These are phyloP conservation scores for Hypomecis punctinalis DNA, from an alignment of 2,888 invertebrate genomes.

Conservation along the genomic window DNA sequence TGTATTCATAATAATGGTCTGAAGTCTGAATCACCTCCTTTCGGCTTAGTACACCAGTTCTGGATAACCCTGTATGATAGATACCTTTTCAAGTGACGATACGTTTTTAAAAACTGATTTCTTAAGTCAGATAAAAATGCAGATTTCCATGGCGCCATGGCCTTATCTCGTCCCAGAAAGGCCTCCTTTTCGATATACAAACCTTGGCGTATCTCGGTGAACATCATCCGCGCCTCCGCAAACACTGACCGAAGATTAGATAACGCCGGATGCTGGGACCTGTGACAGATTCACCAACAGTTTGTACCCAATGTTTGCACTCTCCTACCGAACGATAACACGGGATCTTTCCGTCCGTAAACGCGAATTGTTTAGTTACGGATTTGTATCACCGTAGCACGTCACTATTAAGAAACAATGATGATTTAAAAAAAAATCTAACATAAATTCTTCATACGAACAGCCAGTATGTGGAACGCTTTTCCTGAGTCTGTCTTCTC, in stretches of 20 bases:
- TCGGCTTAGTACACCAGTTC: too few species aligned
- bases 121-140: conserved; percentile 17
- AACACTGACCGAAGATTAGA: conserved; percentile 84
- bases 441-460: too few species aligned
- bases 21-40: too few species aligned
- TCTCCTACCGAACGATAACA: conserved; percentile 57
- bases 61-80: too few species aligned
- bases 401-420: conserved; percentile 12
- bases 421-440: too few species aligned
- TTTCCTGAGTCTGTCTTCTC: too few species aligned
- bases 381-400: conserved; percentile 15
- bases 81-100: too few species aligned
- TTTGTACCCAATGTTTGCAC: conserved; percentile 47
- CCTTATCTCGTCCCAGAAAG: conserved; percentile 33
- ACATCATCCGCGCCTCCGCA: conserved; percentile 63
- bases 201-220: conserved; percentile 66
- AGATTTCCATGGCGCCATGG: conserved; percentile 59
- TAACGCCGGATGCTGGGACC: conserved; percentile 77
- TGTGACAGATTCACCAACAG: conserved; percentile 43
- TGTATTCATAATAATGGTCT: too few species aligned
- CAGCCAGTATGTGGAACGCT: too few species aligned
- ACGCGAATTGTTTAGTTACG: conserved; percentile 17
- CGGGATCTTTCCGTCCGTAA: conserved; percentile 53
- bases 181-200: conserved; percentile 30
- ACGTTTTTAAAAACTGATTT: neutral